Conservation (phyloP, 2,888 invertebrate species). For the Drosophila trichaetosa region DNA sequence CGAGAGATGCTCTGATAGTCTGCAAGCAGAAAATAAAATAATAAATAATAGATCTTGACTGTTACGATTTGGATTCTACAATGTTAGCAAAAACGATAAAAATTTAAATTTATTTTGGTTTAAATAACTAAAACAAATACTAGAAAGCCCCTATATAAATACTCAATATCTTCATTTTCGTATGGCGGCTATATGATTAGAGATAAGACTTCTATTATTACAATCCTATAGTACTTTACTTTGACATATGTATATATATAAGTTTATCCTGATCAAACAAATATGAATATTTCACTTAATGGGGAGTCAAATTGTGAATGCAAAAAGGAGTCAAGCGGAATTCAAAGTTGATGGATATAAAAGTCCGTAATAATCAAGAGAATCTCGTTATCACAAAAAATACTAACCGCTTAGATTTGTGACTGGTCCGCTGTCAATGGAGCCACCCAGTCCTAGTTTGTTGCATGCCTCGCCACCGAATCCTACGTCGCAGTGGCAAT, state of each 20-base stretch:
- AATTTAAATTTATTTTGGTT: not conserved
- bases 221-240: not conserved
- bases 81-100: not conserved
- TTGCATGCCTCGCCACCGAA: slow-evolving; percentile 95
- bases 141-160: too few relatives aligned
- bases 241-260: not conserved
- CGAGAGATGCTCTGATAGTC: slow-evolving; percentile 90
- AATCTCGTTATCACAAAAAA: not conserved
- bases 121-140: too few relatives aligned
- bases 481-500: slow-evolving; percentile 97
- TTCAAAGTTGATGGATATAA: not conserved
- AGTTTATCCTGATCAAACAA: not conserved
- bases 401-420: slow-evolving; percentile 92
- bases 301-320: not conserved
- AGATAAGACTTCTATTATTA: not conserved
- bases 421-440: slow-evolving; percentile 95
- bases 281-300: not conserved
- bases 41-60: too few relatives aligned
- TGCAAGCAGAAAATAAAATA: slow-evolving; percentile 84
- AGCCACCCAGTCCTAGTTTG: slow-evolving; percentile 95
- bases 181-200: not conserved
- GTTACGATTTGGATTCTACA: not conserved
- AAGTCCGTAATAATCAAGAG: not conserved
- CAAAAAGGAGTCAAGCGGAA: not conserved
- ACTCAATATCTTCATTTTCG: too few relatives aligned